phyloP scores from a whole-genome alignment of 2,113 vertebrate genomes.

The Archocentrus centrarchus region DNA sequence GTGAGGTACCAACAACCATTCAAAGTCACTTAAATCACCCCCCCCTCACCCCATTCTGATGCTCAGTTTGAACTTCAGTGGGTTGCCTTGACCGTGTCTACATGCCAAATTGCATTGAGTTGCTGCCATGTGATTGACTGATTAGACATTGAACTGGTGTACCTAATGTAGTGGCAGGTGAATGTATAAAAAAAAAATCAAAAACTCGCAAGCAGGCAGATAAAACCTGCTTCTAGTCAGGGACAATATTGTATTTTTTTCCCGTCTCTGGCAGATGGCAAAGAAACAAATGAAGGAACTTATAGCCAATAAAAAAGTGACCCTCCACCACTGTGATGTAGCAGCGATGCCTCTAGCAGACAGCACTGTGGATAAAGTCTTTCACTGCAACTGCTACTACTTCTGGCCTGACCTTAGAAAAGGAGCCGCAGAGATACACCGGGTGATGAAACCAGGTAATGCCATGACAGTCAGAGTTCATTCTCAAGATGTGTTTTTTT shows the following conservation, averaged over 20 bases:
- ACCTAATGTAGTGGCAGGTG: too few relatives aligned
- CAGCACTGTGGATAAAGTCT: slow-evolving; percentile 77
- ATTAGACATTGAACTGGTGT: too few relatives aligned
- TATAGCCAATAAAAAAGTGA: slow-evolving; percentile 69
- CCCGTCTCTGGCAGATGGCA: slow-evolving; percentile 52
- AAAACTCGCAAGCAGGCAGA: background rate
- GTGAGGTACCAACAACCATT: slow-evolving; percentile 26
- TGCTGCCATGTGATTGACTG: too few relatives aligned
- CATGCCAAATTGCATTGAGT: too few relatives aligned
- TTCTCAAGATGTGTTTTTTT: background rate
- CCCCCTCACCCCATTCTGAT: too few relatives aligned
- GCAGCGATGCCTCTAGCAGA: slow-evolving; percentile 74
- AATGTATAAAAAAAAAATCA: background rate
- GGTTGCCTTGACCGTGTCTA: too few relatives aligned
- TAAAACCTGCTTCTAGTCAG: background rate
- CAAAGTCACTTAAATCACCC: too few relatives aligned
- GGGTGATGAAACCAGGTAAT: slow-evolving; percentile 82
- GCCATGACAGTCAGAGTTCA: background rate
- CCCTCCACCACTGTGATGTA: slow-evolving; percentile 70
- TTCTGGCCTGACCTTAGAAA: slow-evolving; percentile 80
- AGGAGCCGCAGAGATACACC: slow-evolving; percentile 68
- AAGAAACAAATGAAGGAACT: slow-evolving; percentile 59
- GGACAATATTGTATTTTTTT: background rate
- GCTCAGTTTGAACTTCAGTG: too few relatives aligned
- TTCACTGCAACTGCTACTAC: slow-evolving; percentile 84